Base-by-base conservation (phyloP, 2,888 invertebrate genomes). In the Spodoptera littoralis region DNA sequence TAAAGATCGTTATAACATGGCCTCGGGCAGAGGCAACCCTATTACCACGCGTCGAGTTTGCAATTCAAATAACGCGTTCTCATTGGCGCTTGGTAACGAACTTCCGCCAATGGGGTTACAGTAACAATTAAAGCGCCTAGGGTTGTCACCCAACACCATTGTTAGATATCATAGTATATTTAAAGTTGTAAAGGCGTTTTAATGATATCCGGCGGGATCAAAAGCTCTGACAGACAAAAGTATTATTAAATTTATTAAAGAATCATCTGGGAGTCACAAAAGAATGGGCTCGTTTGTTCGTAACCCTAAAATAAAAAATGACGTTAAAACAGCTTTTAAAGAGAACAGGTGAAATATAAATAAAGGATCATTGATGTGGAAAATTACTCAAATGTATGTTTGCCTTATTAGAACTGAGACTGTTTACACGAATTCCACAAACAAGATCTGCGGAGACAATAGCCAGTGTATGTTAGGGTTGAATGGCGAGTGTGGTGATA, bases 1-100 rank as follows among this genome's bases (percentile, higher is more conserved):
- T 90, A 85, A 84, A 85, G 88, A 77, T 92, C 90, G 87, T 92
- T 92, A 92, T 85, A 87, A 86, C 83, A 74, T 49, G 74, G 86
- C 90, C 87, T 71, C 78, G 71, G 84, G 89, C 86, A 60, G 55
- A 66, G 80, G 71, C 84, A 86, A 73, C 89, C 89, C 87, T 88
- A 81, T 77, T 74, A 76, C 78, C 71, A 69, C 73, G 72, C 82
- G 75, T 66, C 69, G 80, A 78, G 75, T 82, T 85, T 84, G 73
- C 84, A 80, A 87, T 90, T 89, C 82, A 84, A 90, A 88, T 87
- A 84, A 77, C 81, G 82, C 79, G 58, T 77, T 76, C 84, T 85
- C 82, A 89, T 90, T 91, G 88, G 87, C 71, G 86, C 82, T 77
- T 84, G 82, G 82, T 88, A 86, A 90, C 82, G 86, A 90, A 87